These are phyloP conservation scores for Meriones psammophilus DNA, from an alignment of 2,797 vertebrate species.

Conservation along the genomic window DNA sequence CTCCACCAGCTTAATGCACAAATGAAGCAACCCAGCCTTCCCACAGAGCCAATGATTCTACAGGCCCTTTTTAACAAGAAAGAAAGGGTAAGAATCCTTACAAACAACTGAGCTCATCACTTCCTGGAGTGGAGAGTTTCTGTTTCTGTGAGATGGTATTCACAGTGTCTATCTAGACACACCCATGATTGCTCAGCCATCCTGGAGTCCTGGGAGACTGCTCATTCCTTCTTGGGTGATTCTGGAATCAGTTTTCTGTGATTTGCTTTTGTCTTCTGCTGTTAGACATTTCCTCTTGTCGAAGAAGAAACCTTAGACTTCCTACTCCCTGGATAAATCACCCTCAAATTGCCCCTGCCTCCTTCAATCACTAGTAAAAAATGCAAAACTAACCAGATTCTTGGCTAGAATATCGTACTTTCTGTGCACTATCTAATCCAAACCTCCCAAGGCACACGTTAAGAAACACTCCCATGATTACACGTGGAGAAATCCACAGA, in stretches of 20 bases:
- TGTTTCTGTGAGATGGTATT: not conserved
- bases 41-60: not conserved
- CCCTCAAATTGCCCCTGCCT: not conserved
- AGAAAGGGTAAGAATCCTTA: not conserved
- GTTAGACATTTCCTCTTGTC: conserved; percentile 46
- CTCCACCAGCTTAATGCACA: not conserved
- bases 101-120: not conserved
- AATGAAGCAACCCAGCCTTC: not conserved
- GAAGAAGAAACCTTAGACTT: conserved; percentile 47
- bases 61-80: not conserved
- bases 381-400: conserved; percentile 67
- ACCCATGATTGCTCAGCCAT: not conserved
- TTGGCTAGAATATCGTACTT: not conserved
- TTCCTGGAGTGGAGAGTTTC: not conserved
- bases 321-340: not conserved
- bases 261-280: conserved; percentile 2
- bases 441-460: conserved; percentile 57
- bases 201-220: not conserved
- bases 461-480: conserved; percentile 40
- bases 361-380: conserved; percentile 21
- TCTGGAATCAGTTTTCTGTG: not conserved
- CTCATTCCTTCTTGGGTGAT: not conserved
- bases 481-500: conserved; percentile 28
- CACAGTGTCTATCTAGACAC: not conserved
- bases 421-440: not conserved